A percentile compares a stretch with the other conserved stretches of the same genome.
Evolutionary conservation across 2,888 invertebrate genomes (phyloP).

Genomic region (Muscina levida): DNA sequence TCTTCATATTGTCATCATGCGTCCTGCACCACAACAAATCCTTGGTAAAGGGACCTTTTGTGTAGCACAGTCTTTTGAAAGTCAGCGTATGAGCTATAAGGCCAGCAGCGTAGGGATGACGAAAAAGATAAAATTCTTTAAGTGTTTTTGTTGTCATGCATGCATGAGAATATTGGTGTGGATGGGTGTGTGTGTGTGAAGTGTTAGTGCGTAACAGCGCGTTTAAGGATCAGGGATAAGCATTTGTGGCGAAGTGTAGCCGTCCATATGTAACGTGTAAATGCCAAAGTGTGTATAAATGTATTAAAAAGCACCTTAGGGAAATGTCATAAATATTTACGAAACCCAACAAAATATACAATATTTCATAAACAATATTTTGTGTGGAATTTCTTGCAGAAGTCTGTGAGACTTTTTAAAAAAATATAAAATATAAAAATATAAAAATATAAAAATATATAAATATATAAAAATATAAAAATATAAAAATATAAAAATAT

Average conservation of each 20-base stretch:
- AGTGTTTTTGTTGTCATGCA: conserved; percentile 4
- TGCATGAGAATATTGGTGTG: not conserved
- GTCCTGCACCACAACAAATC: not conserved
- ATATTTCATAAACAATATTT: not conserved
- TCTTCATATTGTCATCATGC: conserved; percentile 4
- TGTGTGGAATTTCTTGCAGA: too few relatives aligned
- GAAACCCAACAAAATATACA: too few relatives aligned
- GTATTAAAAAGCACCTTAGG: conserved; percentile 50
- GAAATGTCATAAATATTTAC: conserved; percentile 47
- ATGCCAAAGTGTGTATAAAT: conserved; percentile 28
- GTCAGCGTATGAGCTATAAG: not conserved
- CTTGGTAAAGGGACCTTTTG: conserved; percentile 5
- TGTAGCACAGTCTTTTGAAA: not conserved
- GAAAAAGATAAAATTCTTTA: conserved; percentile 17
- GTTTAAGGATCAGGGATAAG: not conserved
- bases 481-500: too few relatives aligned
- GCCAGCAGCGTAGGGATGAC: not conserved
- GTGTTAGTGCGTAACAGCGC: not conserved
- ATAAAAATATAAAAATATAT: too few relatives aligned
- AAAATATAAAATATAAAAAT: too few relatives aligned
- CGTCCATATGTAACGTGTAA: not conserved
- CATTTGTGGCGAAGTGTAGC: too few relatives aligned
- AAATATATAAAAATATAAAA: too few relatives aligned
- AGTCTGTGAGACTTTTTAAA: too few relatives aligned
- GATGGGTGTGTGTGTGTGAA: not conserved